These are phyloP conservation scores for Cyclina sinensis DNA, from an alignment of 1,140 invertebrate species.

Conservation along the genomic window DNA sequence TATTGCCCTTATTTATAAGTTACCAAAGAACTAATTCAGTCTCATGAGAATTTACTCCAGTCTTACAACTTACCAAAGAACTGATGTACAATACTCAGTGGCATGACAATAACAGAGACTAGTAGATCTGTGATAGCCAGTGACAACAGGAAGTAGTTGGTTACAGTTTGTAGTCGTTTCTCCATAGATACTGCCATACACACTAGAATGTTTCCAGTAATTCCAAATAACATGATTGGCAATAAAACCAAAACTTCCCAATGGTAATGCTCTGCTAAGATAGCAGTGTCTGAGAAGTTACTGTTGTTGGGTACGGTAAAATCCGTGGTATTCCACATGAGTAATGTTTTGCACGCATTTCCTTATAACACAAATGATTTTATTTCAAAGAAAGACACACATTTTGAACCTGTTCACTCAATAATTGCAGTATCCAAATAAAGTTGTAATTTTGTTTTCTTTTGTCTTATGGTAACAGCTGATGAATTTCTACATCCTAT, in stretches of 20 bases:
- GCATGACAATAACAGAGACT: conserved; percentile 92
- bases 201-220: conserved; percentile 97
- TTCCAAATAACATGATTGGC: conserved; percentile 83
- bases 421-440: background rate
- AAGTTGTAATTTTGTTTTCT: background rate
- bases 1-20: no score
- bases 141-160: conserved; percentile 98
- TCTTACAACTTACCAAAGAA: conserved; percentile 89
- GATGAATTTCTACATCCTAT: background rate
- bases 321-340: conserved; percentile 65
- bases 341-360: conserved; percentile 41
- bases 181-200: conserved; percentile 98
- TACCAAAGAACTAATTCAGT: no score
- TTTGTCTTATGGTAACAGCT: background rate
- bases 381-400: background rate
- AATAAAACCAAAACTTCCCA: conserved; percentile 82
- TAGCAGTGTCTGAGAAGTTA: conserved; percentile 22
- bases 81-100: conserved; percentile 89
- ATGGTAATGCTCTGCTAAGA: conserved; percentile 62
- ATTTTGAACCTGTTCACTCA: background rate
- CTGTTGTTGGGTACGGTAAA: conserved; percentile 45
- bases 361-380: conserved; percentile 37
- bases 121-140: conserved; percentile 98
- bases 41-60: no score
- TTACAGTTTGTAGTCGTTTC: conserved; percentile 95